These are phyloP conservation scores for Hippocampus mohnikei DNA, from an alignment of 2,113 vertebrate species.

Conservation along the genomic window DNA sequence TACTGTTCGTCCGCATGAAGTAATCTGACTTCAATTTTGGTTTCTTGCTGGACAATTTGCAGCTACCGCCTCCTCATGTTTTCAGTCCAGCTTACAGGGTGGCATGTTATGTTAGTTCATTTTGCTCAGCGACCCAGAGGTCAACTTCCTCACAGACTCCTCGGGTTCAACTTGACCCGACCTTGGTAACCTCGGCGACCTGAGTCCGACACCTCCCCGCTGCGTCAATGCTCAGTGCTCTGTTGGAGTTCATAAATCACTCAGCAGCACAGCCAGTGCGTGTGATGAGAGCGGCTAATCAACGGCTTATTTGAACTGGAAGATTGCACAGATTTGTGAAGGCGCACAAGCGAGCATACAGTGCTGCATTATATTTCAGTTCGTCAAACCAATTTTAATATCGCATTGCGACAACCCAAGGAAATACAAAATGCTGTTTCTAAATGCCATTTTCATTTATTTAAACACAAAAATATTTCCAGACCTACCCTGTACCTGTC, in stretches of 20 bases:
- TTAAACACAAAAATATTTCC: too few relatives aligned
- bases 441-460: too few relatives aligned
- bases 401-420: too few relatives aligned
- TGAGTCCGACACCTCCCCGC: conserved; percentile 21
- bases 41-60: not conserved
- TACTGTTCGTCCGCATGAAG: not conserved
- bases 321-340: conserved; percentile 26
- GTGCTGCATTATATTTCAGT: not conserved
- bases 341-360: not conserved
- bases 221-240: conserved; percentile 14
- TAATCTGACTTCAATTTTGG: not conserved
- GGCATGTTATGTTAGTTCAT: conserved; percentile 21
- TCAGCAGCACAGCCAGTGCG: conserved; percentile 7
- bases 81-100: not conserved
- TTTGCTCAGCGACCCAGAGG: conserved; percentile 21
- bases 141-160: conserved; percentile 26
- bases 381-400: too few relatives aligned
- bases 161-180: conserved; percentile 38
- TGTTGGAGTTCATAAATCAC: conserved; percentile 50
- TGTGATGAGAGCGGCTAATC: conserved; percentile 19
- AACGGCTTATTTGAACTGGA: conserved; percentile 15
- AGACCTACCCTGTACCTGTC: too few relatives aligned
- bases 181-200: conserved; percentile 22
- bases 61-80: not conserved
- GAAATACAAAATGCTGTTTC: too few relatives aligned